Evolutionary conservation across 2,888 invertebrate species (phyloP).

Genomic region (Tetragonisca angustula): DNA sequence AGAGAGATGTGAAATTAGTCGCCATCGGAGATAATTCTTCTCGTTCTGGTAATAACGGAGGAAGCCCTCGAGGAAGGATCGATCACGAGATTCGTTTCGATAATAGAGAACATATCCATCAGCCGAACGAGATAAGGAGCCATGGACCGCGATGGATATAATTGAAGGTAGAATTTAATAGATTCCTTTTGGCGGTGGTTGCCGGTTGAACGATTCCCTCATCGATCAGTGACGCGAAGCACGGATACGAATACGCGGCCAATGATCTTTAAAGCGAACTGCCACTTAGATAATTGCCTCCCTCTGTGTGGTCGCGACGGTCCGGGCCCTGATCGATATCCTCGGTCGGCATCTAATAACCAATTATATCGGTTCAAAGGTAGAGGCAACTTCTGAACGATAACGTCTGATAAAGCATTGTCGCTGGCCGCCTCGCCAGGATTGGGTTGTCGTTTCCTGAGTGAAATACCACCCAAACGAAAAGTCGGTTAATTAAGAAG

Average conservation of each 20-base stretch:
- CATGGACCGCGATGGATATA: not conserved
- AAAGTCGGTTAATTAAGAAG: constrained; percentile 36
- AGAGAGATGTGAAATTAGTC: no score
- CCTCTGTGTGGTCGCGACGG: constrained; percentile 34
- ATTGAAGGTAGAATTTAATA: not conserved
- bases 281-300: constrained; percentile 57
- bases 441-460: not conserved
- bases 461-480: constrained; percentile 8
- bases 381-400: constrained; percentile 25
- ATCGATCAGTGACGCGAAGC: constrained; percentile 16
- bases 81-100: not conserved
- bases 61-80: not conserved
- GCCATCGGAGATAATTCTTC: no score
- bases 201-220: constrained; percentile 5
- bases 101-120: not conserved
- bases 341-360: constrained; percentile 58
- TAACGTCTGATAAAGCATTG: constrained; percentile 28
- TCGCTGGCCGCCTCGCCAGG: not conserved
- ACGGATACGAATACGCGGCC: constrained; percentile 18
- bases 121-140: no score
- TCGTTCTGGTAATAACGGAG: no score
- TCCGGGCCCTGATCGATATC: constrained; percentile 48
- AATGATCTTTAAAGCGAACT: constrained; percentile 60
- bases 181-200: constrained; percentile 3
- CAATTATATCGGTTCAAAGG: constrained; percentile 57